These are phyloP conservation scores for Ceyx cyanopectus DNA, from an alignment of 2,113 vertebrate genomes.

Conservation along the genomic window DNA sequence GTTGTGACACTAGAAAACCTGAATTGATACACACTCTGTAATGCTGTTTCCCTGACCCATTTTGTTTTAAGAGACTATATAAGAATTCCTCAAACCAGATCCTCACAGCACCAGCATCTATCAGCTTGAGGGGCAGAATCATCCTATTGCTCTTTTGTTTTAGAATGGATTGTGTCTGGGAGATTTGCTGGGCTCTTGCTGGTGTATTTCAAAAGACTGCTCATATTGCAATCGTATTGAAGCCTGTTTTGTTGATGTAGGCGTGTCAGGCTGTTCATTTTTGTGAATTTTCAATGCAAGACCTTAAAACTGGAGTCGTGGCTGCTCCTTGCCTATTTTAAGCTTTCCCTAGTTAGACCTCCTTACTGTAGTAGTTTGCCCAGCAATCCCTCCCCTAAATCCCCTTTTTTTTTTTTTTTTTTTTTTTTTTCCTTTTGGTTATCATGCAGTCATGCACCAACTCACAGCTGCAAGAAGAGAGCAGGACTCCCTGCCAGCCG, in stretches of 20 bases:
- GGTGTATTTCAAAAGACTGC: conserved; percentile 1
- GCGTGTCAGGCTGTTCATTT: conserved; percentile 59
- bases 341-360: conserved; percentile 9
- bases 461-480: neutral
- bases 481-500: neutral
- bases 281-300: conserved; percentile 15
- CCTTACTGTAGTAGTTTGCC: conserved; percentile 10
- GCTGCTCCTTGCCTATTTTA: conserved; percentile 36
- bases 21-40: neutral
- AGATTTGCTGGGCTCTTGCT: neutral
- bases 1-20: conserved; percentile 40
- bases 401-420: neutral
- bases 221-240: neutral
- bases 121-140: neutral
- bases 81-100: neutral
- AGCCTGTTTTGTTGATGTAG: conserved; percentile 31
- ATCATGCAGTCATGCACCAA: neutral
- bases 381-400: neutral
- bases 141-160: conserved; percentile 26
- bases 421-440: neutral
- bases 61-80: neutral
- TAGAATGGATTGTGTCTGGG: neutral
- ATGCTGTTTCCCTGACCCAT: neutral
- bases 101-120: neutral
- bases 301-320: conserved; percentile 40